These are phyloP conservation scores for Nasua narica DNA, from an alignment of 2,797 vertebrate species.

Conservation along the genomic window DNA sequence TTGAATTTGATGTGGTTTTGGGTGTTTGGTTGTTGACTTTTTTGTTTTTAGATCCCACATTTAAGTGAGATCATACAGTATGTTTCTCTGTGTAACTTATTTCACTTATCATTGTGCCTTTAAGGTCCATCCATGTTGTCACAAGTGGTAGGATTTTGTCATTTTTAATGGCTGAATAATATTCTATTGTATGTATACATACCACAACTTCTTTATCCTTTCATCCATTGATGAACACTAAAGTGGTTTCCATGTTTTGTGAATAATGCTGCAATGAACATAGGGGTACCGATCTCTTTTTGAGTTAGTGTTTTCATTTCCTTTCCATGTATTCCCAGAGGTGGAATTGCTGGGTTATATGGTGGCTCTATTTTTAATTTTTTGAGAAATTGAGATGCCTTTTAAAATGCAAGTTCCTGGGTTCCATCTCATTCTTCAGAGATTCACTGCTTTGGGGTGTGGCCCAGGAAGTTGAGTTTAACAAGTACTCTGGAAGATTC, in stretches of 20 bases:
- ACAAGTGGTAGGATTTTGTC: neutral
- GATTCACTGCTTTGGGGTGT: neutral
- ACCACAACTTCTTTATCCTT: neutral
- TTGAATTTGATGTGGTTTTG: neutral
- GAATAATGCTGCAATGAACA: neutral
- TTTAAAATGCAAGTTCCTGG: neutral
- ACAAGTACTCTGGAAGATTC: neutral
- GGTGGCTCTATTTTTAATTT: neutral
- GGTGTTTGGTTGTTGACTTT: neutral
- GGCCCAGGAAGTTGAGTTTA: neutral
- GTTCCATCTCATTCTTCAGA: neutral
- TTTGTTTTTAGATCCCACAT: neutral
- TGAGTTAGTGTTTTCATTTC: neutral
- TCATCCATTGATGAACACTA: neutral
- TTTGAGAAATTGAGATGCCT: neutral
- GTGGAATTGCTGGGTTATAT: neutral
- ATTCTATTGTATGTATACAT: neutral
- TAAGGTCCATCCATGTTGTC: neutral
- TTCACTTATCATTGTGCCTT: neutral
- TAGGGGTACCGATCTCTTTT: neutral
- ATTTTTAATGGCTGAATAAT: neutral
- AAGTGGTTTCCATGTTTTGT: neutral
- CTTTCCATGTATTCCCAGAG: neutral
- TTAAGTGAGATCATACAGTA: neutral
- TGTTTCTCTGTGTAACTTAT: neutral